Conservation (phyloP, 2,888 invertebrate species). For the Agrotis segetum region DNA sequence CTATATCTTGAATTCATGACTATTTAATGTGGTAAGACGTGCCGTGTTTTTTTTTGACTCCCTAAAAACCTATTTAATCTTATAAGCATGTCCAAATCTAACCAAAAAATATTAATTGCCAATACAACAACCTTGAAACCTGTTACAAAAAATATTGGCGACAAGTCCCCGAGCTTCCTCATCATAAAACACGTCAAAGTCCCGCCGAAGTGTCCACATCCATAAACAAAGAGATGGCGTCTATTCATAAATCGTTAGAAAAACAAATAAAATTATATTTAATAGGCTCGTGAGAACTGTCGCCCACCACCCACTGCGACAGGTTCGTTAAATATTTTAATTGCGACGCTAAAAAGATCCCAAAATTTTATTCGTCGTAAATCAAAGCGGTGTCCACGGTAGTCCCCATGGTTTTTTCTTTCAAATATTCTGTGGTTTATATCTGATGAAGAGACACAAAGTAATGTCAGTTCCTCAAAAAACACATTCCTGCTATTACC, state of each 20-base stretch:
- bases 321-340: slow-evolving; percentile 89
- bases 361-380: slow-evolving; percentile 87
- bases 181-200: slow-evolving; percentile 73
- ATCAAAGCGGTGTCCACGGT: slow-evolving; percentile 87
- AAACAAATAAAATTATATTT: slow-evolving; percentile 90
- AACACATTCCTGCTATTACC: slow-evolving; percentile 21
- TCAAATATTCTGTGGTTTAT: slow-evolving; percentile 51
- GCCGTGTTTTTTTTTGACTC: not conserved
- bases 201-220: slow-evolving; percentile 71
- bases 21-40: not conserved
- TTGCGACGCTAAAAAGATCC: slow-evolving; percentile 88
- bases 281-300: slow-evolving; percentile 90
- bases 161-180: slow-evolving; percentile 69
- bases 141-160: slow-evolving; percentile 38
- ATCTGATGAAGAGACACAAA: slow-evolving; percentile 63
- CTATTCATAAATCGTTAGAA: slow-evolving; percentile 77
- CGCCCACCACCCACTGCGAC: slow-evolving; percentile 89
- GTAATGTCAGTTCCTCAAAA: slow-evolving; percentile 55
- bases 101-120: not conserved
- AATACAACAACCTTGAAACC: slow-evolving; percentile 18
- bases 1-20: slow-evolving; percentile 19
- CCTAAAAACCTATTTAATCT: slow-evolving; percentile 1
- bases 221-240: slow-evolving; percentile 74
- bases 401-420: slow-evolving; percentile 71
- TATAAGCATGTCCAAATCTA: not conserved